Percentiles rank a stretch among this genome's conserved stretches.
Evolutionary conservation across 2,888 invertebrate genomes (phyloP).

Genomic region (Rhagophthalmus giganteus): DNA sequence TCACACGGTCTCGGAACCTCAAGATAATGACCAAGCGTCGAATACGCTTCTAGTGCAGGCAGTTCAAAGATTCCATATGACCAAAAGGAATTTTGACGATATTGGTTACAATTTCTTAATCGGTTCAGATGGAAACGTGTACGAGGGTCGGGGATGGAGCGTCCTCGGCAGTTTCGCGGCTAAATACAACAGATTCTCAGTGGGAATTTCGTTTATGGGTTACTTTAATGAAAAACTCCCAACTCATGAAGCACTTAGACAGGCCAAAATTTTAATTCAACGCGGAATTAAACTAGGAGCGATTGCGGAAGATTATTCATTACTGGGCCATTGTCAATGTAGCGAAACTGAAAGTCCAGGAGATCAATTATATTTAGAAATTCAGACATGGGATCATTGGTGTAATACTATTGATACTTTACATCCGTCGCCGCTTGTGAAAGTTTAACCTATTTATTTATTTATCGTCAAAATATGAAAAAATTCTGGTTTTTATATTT

Average conservation of each 20-base stretch:
- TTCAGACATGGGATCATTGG: constrained; percentile 61
- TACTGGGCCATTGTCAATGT: constrained; percentile 60
- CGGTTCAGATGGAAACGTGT: constrained; percentile 61
- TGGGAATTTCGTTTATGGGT: constrained; percentile 60
- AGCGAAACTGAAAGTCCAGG: constrained; percentile 60
- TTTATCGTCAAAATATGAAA: too few relatives aligned
- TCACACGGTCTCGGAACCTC: constrained; percentile 58
- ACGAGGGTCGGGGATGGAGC: constrained; percentile 62
- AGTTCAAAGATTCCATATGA: constrained; percentile 59
- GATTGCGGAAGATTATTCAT: constrained; percentile 55
- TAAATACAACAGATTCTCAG: constrained; percentile 57
- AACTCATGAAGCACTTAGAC: constrained; percentile 52
- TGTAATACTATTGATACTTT: too few relatives aligned
- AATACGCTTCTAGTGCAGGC: constrained; percentile 54
- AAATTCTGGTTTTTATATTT: too few relatives aligned
- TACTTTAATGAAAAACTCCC: constrained; percentile 58
- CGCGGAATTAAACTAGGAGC: constrained; percentile 56
- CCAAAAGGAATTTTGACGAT: constrained; percentile 57
- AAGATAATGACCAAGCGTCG: too few relatives aligned
- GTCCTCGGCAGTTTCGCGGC: constrained; percentile 59
- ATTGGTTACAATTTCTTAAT: constrained; percentile 61
- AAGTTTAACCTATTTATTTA: too few relatives aligned
- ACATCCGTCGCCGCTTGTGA: too few relatives aligned
- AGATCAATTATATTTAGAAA: constrained; percentile 55
- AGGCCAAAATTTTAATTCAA: constrained; percentile 55